These are phyloP conservation scores for Mirounga angustirostris DNA, from an alignment of 2,113 vertebrate species.

Conservation along the genomic window DNA sequence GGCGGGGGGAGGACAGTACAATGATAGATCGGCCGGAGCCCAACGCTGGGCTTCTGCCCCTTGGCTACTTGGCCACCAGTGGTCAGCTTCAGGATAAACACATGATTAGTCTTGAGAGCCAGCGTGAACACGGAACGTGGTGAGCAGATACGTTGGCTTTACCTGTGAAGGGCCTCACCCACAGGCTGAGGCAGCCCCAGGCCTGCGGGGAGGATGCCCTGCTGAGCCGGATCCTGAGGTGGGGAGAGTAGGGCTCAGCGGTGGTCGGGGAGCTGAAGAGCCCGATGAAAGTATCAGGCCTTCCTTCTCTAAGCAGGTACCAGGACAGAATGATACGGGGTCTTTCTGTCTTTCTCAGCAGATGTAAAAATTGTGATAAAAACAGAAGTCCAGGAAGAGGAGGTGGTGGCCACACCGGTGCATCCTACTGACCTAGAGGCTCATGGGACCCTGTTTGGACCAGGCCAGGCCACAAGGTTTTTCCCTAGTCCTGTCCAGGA, in stretches of 20 bases:
- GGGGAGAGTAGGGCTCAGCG: not conserved
- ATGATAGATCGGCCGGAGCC: not conserved
- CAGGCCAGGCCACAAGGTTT: constrained; percentile 75
- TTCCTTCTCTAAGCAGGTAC: not conserved
- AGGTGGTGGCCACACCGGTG: constrained; percentile 79
- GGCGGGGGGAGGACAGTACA: not conserved
- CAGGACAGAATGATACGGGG: not conserved
- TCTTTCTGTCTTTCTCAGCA: constrained; percentile 74
- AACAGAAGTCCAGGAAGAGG: constrained; percentile 83
- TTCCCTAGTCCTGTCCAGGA: constrained; percentile 86
- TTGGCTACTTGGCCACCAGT: not conserved
- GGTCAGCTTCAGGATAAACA: not conserved
- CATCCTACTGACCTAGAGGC: constrained; percentile 82
- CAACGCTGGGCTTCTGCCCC: not conserved
- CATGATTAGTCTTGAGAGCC: not conserved
- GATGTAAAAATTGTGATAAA: constrained; percentile 85
- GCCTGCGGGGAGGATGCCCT: not conserved
- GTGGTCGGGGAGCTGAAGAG: rapidly evolving
- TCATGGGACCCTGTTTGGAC: constrained; percentile 78
- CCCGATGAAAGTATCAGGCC: not conserved
- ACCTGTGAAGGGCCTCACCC: not conserved
- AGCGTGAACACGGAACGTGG: not conserved
- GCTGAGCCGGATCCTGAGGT: too few relatives aligned
- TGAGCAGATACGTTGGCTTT: not conserved
- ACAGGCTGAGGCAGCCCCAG: not conserved